These are phyloP conservation scores for Myiopsitta monachus DNA, from an alignment of 2,113 vertebrate species.

Conservation along the genomic window DNA sequence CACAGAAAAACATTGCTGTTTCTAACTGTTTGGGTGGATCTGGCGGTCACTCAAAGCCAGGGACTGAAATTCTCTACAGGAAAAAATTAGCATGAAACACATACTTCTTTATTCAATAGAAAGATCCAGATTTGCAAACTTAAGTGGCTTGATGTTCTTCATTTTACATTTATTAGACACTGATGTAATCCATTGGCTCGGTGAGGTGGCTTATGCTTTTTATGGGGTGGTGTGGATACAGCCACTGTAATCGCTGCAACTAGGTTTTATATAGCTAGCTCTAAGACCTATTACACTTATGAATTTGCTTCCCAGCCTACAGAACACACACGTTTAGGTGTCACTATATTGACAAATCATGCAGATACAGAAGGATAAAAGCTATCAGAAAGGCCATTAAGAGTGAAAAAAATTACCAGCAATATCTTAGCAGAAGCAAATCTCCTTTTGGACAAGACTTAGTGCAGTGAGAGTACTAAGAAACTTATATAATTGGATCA, in stretches of 20 bases:
- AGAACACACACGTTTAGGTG: not conserved
- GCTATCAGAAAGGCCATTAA: not conserved
- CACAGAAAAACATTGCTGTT: not conserved
- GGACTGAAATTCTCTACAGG: not conserved
- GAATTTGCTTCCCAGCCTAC: not conserved
- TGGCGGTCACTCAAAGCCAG: not conserved
- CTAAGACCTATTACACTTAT: not conserved
- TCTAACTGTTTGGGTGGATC: not conserved
- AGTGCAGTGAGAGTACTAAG: not conserved
- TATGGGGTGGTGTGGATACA: not conserved
- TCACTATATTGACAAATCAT: not conserved
- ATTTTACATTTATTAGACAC: not conserved
- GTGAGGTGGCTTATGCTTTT: not conserved
- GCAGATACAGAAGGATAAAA: not conserved
- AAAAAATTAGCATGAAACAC: not conserved
- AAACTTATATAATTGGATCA: conserved; percentile 29
- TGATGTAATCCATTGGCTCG: not conserved
- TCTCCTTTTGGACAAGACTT: not conserved
- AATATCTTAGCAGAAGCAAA: not conserved
- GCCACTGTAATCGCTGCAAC: not conserved
- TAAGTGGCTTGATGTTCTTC: not conserved
- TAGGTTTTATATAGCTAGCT: not conserved
- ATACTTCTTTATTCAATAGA: not conserved
- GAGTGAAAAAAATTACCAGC: not conserved
- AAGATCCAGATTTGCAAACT: not conserved